Evolutionary conservation across 2,797 vertebrate genomes (phyloP).

Genomic region (Hyperoplus lanceolatus): DNA sequence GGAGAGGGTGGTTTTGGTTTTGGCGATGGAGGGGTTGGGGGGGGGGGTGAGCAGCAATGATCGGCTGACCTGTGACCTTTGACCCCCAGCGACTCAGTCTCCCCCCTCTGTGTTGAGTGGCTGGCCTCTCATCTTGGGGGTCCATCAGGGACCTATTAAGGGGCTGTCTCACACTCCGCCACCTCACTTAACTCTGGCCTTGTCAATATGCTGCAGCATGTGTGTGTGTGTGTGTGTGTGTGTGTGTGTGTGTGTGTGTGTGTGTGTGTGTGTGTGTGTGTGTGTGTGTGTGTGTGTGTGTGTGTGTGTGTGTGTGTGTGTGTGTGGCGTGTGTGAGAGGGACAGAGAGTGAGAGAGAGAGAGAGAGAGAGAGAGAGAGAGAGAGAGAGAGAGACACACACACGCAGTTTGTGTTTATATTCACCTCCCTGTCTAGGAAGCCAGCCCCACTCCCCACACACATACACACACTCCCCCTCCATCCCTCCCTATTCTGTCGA

Average conservation of each 20-base stretch:
- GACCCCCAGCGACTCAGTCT: conserved; percentile 27
- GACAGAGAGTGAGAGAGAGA: no score
- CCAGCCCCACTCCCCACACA: conserved; percentile 39
- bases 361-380: no score
- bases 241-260: no score
- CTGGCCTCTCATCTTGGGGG: conserved; percentile 83
- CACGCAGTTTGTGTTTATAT: conserved; percentile 78
- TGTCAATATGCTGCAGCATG: conserved; percentile 84
- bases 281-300: no score
- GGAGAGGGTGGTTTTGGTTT: conserved; percentile 28
- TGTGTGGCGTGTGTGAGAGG: no score
- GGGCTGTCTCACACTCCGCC: conserved; percentile 79
- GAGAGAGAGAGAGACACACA: conserved; percentile 55
- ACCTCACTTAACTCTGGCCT: conserved; percentile 82
- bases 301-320: no score
- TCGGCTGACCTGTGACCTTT: conserved; percentile 76
- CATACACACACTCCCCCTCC: not conserved
- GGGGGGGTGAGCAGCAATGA: conserved; percentile 68
- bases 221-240: conserved; percentile 52
- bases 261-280: no score
- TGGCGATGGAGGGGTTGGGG: conserved; percentile 26
- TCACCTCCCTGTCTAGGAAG: conserved; percentile 76
- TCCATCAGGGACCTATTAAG: conserved; percentile 87
- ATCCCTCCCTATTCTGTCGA: conserved; percentile 54
- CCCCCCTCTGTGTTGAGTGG: conserved; percentile 71